Base-by-base conservation (phyloP, 2,797 vertebrate genomes). In the Platalea minor region DNA sequence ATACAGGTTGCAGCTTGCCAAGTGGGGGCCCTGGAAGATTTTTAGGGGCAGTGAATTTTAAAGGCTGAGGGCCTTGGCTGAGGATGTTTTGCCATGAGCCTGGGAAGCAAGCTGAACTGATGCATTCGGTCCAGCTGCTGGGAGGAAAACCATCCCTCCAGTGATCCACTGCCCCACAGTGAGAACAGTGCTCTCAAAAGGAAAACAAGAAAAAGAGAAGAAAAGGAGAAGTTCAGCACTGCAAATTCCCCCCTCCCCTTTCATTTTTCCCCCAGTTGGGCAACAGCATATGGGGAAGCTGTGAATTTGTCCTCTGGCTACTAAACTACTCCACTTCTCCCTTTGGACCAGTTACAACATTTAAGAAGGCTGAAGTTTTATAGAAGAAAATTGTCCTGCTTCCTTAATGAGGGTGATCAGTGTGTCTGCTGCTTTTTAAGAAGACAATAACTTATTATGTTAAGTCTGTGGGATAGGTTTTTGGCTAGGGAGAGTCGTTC, bases 371-470 rank as follows among this genome's bases (percentile, higher is more conserved):
- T 88, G 51, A 56, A 81, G 18, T 88, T 94, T 92, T 75, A 83
- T 26, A 21, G 85, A 43, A 75, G 57, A 94, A 96, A 83, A 92
- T 60, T 91, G 61, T 65, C 78, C 43, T 74, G 24, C 53, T 92
- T 91, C 41, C 54, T 85, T 89, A 88, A 88, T 60, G 50, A 91
- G 56, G 43, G 46, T 31, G 41, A 89, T 89, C 68, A 46, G 35
- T 43, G 17, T 51, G 45, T 63, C 68, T 91, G 72, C 78, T 96
- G 78, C 75, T 75, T 92, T 94, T 93, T 72, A 78, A 85, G 87
- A 93, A 87, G 89, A 95, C 78, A 93, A 91, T 85, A 84, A 89
- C 75, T 78, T 91, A 64, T 82, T 94, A 80, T 78, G 76, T n/a
- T 83, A 80, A 69, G 59, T 60, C 57, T 84, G 18, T 88, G 57